Evolutionary conservation across 2,797 vertebrate species (phyloP).

Genomic region (Falco concolor): DNA sequence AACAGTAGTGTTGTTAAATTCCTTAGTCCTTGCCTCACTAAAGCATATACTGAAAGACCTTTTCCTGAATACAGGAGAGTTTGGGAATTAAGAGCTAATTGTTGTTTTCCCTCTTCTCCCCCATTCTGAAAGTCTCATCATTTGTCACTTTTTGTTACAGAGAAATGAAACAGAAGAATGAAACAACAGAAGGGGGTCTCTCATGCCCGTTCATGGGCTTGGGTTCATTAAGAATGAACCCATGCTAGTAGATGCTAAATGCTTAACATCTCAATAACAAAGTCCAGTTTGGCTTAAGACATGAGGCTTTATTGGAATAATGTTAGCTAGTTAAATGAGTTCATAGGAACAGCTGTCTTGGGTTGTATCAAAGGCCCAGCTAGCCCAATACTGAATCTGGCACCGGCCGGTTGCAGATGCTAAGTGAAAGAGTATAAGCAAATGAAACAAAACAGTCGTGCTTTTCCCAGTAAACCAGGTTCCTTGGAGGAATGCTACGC

Average conservation of each 20-base stretch:
- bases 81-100: not conserved
- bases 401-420: not conserved
- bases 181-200: not conserved
- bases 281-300: not conserved
- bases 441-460: not conserved
- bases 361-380: not conserved
- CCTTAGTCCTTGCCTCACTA: not conserved
- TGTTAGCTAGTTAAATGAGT: not conserved
- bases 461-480: not conserved
- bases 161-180: not conserved
- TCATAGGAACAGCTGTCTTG: not conserved
- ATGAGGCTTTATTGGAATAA: not conserved
- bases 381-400: not conserved
- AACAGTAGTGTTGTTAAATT: not conserved
- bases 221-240: not conserved
- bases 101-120: not conserved
- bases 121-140: not conserved
- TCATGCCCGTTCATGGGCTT: accelerated
- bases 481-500: not conserved
- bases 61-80: not conserved
- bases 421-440: not conserved
- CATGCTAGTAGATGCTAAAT: not conserved
- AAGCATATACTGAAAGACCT: not conserved
- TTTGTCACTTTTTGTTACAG: not conserved
- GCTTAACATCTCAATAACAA: not conserved